Evolutionary conservation across 2,113 vertebrate species (phyloP).

Genomic region (Heterotis niloticus): DNA sequence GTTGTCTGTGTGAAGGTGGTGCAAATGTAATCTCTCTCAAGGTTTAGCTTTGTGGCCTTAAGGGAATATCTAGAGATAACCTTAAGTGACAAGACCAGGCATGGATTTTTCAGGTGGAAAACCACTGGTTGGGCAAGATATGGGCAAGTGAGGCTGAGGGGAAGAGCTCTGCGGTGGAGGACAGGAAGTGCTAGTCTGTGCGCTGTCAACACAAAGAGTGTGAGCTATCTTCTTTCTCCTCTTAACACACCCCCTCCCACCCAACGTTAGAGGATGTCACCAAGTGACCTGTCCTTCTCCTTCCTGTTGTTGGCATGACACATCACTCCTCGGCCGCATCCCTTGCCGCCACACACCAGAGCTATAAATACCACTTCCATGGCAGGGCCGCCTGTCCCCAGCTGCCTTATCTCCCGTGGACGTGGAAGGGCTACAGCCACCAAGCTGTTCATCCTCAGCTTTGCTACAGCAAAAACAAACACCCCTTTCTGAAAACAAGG

Average conservation of each 20-base stretch:
- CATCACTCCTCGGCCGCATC: conserved; percentile 9
- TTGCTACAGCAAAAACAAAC: conserved; percentile 36
- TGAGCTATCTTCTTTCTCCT: conserved; percentile 7
- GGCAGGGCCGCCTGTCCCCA: not conserved
- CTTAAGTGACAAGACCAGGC: too few species aligned
- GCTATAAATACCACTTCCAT: conserved; percentile 30
- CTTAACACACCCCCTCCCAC: conserved; percentile 21
- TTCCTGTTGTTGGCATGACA: conserved; percentile 42
- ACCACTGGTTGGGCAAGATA: not conserved
- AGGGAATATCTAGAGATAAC: too few species aligned
- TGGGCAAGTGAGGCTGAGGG: not conserved
- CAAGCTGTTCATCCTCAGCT: not conserved
- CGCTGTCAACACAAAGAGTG: not conserved
- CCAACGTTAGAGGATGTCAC: conserved; percentile 35
- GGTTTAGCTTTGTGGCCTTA: too few species aligned
- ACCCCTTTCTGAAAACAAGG: conserved; percentile 23
- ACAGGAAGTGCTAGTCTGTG: not conserved
- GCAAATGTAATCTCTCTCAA: too few species aligned
- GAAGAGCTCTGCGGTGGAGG: not conserved
- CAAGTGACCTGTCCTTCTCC: conserved; percentile 14
- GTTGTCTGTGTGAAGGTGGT: not conserved
- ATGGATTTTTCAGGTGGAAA: conserved; percentile 2
- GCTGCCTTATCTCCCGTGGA: conserved; percentile 12
- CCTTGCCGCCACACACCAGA: not conserved
- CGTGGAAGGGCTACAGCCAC: conserved; percentile 18